phyloP scores from a whole-genome alignment of 2,113 vertebrate genomes.

The Rhinolophus ferrumequinum region DNA sequence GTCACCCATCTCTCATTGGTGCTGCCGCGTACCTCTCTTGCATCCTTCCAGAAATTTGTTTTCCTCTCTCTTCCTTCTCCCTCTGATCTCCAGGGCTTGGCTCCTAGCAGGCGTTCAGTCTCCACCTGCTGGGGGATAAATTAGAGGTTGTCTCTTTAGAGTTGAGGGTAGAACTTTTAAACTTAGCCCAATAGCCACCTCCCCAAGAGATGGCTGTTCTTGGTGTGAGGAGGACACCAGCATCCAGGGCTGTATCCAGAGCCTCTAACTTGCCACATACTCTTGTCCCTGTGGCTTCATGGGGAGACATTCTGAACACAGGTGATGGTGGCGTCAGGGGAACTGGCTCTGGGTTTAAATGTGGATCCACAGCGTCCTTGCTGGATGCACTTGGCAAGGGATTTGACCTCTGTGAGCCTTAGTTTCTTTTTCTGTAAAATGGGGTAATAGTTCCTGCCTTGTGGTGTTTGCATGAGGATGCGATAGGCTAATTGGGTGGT shows the following conservation, averaged over 20 bases:
- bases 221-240: not conserved
- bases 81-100: not conserved
- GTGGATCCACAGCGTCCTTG: not conserved
- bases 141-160: not conserved
- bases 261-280: accelerated
- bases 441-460: too few species aligned
- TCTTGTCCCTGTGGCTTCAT: not conserved
- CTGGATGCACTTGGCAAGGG: not conserved
- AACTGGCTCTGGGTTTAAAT: not conserved
- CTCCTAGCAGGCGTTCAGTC: not conserved
- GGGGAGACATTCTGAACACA: accelerated
- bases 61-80: not conserved
- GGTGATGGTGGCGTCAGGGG: accelerated
- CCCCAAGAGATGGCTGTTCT: too few species aligned
- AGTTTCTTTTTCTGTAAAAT: not conserved
- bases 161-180: not conserved
- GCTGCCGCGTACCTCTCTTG: too few species aligned
- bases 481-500: accelerated
- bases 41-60: not conserved
- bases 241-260: not conserved
- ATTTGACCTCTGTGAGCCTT: not conserved
- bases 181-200: not conserved
- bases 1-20: too few species aligned
- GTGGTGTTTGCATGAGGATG: not conserved
- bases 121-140: not conserved